Base-by-base conservation (phyloP, 2,888 invertebrate genomes). In the Hydriomena furcata region DNA sequence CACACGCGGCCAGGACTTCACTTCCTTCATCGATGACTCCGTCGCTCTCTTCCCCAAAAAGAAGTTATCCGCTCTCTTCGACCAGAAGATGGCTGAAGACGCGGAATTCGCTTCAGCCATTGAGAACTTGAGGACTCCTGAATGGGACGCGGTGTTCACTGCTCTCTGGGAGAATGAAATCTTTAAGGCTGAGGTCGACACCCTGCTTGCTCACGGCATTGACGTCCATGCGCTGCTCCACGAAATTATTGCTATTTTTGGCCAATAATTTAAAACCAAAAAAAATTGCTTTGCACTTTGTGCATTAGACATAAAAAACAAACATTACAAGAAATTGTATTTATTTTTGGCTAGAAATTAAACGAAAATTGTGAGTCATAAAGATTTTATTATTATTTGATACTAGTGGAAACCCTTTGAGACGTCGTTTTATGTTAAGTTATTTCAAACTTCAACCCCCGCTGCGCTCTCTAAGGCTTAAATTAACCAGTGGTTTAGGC, bases 31-130 rank as follows among this genome's bases (percentile, higher is more conserved):
- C 24, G 64, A 60, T n/a, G 84, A 85, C 43, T 30, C 44, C 41
- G 75, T 81, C 24, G 58, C 36, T 0, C 1, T 42, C 0, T 76
- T 84, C 66, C 85, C 85, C 3, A 76, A 80, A 45, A 73, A 66
- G 0, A 76, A 81, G 34, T 59, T 88, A 5, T 57, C 67, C 0
- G 82, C 76, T 0, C 78, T 88, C 6, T 86, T 65, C 53, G 70
- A 85, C 0, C 55, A 84, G 46, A 88, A 88, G 55, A 63, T 79
- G 23, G 67, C 68, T 1, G 79, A 77, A 27, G 81, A 85, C 5
- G 79, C 72, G 4, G 74, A 64, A 5, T 88, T 88, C 66, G 75
- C 55, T 31, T 62, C 55, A 0, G 79, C 86, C 6, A 74, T 88
- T 36, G 75, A 77, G 7, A 82, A 82, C 50, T 66, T 88, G 1